Conservation (phyloP, 2,888 invertebrate genomes). For the Tigriopus californicus region DNA sequence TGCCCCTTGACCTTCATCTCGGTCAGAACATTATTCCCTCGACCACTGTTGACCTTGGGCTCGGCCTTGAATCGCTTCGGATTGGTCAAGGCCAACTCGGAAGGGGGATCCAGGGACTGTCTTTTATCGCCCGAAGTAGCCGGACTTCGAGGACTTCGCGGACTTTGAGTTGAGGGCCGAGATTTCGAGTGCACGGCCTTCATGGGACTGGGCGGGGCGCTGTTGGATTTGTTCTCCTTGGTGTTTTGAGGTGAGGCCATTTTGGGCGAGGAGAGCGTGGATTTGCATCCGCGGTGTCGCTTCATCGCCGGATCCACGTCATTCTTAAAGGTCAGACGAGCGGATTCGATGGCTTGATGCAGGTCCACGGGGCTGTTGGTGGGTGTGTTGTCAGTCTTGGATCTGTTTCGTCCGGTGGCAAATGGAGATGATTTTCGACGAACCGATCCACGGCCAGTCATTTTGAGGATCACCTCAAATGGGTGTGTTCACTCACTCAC, state of each 20-base stretch:
- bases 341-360: constrained; percentile 4
- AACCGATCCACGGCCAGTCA: background rate
- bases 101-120: background rate
- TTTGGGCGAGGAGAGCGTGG: no score
- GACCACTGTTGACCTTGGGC: no score
- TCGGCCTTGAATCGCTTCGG: no score
- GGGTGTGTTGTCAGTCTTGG: background rate
- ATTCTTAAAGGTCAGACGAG: background rate
- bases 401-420: background rate
- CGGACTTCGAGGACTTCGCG: background rate
- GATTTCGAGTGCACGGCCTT: background rate
- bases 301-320: background rate
- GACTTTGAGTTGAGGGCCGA: background rate
- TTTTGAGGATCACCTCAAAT: no score
- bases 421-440: background rate
- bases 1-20: background rate
- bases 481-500: no score
- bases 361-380: background rate
- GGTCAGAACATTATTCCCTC: background rate
- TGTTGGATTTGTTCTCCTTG: background rate
- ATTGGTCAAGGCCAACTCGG: background rate
- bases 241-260: no score
- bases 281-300: background rate
- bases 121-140: background rate
- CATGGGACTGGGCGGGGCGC: background rate